Evolutionary conservation across 2,888 invertebrate genomes (phyloP).

Genomic region (Morinoia aosen): DNA sequence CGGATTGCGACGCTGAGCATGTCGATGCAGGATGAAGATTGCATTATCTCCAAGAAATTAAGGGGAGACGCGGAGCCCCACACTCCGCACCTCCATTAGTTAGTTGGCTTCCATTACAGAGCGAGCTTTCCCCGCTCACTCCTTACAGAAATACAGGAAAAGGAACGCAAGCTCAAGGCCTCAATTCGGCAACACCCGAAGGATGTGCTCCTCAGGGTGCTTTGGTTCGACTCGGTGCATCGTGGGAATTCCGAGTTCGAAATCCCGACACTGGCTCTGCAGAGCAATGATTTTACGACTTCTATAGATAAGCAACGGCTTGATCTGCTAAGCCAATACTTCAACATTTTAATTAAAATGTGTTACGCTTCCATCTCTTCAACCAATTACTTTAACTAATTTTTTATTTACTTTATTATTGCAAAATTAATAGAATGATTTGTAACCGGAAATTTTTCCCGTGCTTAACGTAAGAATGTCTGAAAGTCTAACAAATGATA

Average conservation of each 20-base stretch:
- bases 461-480: too few species aligned
- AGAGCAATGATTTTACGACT: not conserved
- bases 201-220: not conserved
- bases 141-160: not conserved
- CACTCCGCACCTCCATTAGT: conserved; percentile 48
- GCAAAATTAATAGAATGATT: too few species aligned
- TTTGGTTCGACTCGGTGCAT: not conserved
- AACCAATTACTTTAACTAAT: too few species aligned
- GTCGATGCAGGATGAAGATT: conserved; percentile 26
- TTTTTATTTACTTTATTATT: too few species aligned
- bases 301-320: not conserved
- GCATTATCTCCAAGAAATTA: conserved; percentile 24
- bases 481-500: too few species aligned
- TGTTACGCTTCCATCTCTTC: too few species aligned
- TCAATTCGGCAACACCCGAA: not conserved
- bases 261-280: not conserved
- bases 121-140: not conserved
- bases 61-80: not conserved
- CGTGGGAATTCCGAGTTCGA: not conserved
- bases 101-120: conserved; percentile 50
- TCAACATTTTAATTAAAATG: not conserved
- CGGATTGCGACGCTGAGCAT: conserved; percentile 5
- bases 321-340: not conserved
- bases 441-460: too few species aligned
- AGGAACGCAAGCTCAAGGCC: not conserved